A percentile compares a stretch with the other conserved stretches of the same genome.
These are phyloP conservation scores for Phocoena sinus DNA, from an alignment of 2,113 vertebrate genomes.

Conservation along the genomic window DNA sequence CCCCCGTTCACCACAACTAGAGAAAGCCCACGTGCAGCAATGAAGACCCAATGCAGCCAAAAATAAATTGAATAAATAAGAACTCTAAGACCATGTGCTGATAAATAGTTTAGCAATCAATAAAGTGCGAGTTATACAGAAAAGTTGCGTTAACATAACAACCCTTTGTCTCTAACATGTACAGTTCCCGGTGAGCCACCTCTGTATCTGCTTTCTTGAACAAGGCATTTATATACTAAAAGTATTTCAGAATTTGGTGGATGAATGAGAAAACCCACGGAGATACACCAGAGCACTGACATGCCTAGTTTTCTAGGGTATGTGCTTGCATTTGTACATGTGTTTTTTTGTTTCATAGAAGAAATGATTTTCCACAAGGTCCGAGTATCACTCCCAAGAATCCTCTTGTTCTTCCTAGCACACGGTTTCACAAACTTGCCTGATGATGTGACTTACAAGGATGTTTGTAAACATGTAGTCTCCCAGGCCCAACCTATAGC, in stretches of 20 bases:
- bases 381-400: neutral
- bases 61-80: too few relatives aligned
- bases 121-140: neutral
- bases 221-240: neutral
- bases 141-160: neutral
- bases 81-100: neutral
- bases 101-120: neutral
- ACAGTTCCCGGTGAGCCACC: neutral
- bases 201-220: neutral
- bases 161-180: neutral
- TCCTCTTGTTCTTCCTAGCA: neutral
- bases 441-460: neutral
- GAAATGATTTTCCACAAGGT: neutral
- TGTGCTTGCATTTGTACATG: neutral
- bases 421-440: neutral
- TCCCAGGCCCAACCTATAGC: neutral
- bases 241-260: neutral
- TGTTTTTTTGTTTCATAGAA: neutral
- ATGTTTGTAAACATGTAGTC: neutral
- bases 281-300: too few relatives aligned
- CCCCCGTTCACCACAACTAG: too few relatives aligned
- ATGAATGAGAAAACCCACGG: neutral
- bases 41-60: too few relatives aligned
- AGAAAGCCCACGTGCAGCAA: too few relatives aligned
- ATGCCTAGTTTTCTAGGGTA: neutral